phyloP scores from a whole-genome alignment of 1,140 invertebrate species.

The Metopolophium dirhodum region DNA sequence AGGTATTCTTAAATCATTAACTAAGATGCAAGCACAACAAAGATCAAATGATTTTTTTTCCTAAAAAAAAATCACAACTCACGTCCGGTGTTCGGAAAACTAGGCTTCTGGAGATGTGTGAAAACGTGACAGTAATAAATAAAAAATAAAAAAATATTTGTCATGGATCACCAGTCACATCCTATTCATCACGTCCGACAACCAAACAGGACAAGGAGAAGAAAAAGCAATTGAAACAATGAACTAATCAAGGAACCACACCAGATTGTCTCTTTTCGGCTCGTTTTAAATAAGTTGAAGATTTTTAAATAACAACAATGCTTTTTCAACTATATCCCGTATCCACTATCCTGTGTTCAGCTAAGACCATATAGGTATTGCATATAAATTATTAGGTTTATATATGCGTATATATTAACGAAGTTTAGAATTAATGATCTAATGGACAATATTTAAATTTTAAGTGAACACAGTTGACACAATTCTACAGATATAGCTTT shows the following conservation, averaged over 20 bases:
- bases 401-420: not conserved
- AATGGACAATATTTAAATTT: not conserved
- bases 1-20: not conserved
- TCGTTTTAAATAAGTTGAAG: not conserved
- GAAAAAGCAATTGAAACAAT: constrained; percentile 32
- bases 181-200: constrained; percentile 20
- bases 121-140: constrained; percentile 46
- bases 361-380: not conserved
- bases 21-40: constrained; percentile 23
- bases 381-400: not conserved
- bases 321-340: not conserved
- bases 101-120: constrained; percentile 35
- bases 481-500: not conserved
- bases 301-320: not conserved
- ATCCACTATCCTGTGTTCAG: not conserved
- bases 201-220: constrained; percentile 41
- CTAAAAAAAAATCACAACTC: constrained; percentile 32
- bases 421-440: not conserved
- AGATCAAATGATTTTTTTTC: constrained; percentile 28
- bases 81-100: constrained; percentile 48
- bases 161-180: constrained; percentile 35
- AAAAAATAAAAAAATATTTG: not conserved
- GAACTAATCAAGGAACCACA: not conserved
- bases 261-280: not conserved
- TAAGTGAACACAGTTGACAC: not conserved